Evolutionary conservation across 1,140 invertebrate species (phyloP).

Genomic region (Pissodes strobi): DNA sequence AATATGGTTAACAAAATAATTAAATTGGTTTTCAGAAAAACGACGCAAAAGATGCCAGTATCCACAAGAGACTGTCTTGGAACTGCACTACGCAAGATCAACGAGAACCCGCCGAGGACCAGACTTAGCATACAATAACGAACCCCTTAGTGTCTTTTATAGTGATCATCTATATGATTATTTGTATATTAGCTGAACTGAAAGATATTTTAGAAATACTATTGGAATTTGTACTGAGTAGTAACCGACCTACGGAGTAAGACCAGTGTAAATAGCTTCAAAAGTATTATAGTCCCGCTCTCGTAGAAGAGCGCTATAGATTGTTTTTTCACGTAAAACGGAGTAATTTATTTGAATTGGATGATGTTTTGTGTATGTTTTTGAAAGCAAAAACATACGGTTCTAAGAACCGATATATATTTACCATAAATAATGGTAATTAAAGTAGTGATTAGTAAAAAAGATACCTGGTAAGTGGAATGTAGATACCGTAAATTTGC

Average conservation of each 20-base stretch:
- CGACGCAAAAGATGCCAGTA: conserved; percentile 61
- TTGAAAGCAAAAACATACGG: too few relatives aligned
- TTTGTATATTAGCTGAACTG: conserved; percentile 48
- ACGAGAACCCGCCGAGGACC: conserved; percentile 46
- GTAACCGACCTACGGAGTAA: conserved; percentile 8
- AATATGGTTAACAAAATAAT: background rate
- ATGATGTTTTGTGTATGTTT: too few relatives aligned
- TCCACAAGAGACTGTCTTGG: conserved; percentile 71
- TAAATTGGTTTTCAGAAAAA: conserved; percentile 58
- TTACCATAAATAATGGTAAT: too few relatives aligned
- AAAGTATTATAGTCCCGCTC: too few relatives aligned
- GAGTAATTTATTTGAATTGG: too few relatives aligned
- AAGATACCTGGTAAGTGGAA: too few relatives aligned
- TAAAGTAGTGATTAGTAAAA: too few relatives aligned
- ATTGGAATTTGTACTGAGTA: conserved; percentile 9
- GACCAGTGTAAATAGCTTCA: background rate
- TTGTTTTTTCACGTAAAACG: too few relatives aligned
- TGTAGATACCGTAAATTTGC: too few relatives aligned
- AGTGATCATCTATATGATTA: conserved; percentile 45
- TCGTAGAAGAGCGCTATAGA: too few relatives aligned
- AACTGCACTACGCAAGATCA: conserved; percentile 60
- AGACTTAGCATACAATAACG: conserved; percentile 52
- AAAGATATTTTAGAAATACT: conserved; percentile 32
- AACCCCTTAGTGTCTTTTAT: conserved; percentile 47
- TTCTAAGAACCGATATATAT: too few relatives aligned